Evolutionary conservation across 1,140 invertebrate genomes (phyloP), one percentile per base, ranked within the genome.

Genomic region (Yoshiicerus persimilis): DNA sequence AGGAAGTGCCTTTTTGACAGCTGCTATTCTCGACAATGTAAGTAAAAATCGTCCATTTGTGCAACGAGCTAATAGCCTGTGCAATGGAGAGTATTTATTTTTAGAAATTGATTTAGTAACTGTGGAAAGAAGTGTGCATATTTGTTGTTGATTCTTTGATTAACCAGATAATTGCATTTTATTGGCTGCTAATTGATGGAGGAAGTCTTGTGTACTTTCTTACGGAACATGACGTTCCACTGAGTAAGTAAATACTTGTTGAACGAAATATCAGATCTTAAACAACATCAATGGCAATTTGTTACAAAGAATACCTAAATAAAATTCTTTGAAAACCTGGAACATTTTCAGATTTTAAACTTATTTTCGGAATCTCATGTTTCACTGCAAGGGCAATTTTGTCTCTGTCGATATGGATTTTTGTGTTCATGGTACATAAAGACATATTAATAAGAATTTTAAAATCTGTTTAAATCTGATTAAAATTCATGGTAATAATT

Each of bases 131-230:
- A 39, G 70, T 25, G 34, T 11, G 16, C 20, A 84, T 4, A 36
- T 84, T 23, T 87, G 27, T 86, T 88, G 5, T 41, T 32, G 16
- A 56, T n/a, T 56, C 47, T 70, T 30, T 30, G n/a, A n/a, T 30
- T 30, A 9, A 11, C 20, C 64, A 88, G 87, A 83, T 66, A 20
- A 80, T 86, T 62, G 64, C 34, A 23, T 56, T 86, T 20, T 88
- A 88, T 34, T 88, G 87, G 87, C 41, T 88, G 6, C 66, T 88
- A n/a, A 88, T 85, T 38, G 84, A 88, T 56, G 25, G 62, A 0
- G 87, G 87, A 5, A 86, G 84, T 41, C 16, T 39, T 2, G 6
- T 77, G 11, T 88, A 85, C 70, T 86, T 86, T 88, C 80, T 84
- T 34, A 64, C 30, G 83, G 32, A 34, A 20, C 32, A 88, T 34